phyloP scores from a whole-genome alignment of 2,888 invertebrate genomes.

The Tanypteryx hageni region DNA sequence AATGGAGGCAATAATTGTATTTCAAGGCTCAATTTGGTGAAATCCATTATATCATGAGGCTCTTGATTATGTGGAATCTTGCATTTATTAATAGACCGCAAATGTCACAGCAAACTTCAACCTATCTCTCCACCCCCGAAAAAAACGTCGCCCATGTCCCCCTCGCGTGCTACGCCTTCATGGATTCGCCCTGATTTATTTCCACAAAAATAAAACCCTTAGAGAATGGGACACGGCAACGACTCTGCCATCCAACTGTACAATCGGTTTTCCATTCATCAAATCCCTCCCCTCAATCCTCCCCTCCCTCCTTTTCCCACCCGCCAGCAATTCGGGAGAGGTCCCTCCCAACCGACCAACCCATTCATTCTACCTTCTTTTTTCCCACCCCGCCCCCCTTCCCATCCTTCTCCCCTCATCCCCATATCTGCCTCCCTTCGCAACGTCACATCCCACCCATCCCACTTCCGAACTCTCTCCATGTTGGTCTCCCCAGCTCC shows the following conservation, averaged over 20 bases:
- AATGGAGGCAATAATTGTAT: too few species aligned
- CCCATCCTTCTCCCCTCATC: background rate
- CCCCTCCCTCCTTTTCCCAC: background rate
- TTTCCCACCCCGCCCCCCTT: background rate
- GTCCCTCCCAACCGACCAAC: background rate
- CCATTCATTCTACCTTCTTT: slow-evolving; percentile 3
- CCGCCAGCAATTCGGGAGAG: background rate
- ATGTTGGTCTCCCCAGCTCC: too few species aligned
- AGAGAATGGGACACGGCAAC: background rate
- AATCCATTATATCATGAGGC: too few species aligned
- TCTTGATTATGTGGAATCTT: too few species aligned
- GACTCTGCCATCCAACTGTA: background rate
- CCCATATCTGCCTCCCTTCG: background rate
- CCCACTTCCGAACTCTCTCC: too few species aligned
- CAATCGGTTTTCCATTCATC: slow-evolving; percentile 54
- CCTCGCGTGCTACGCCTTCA: background rate
- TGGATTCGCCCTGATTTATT: background rate
- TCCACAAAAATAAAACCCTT: background rate
- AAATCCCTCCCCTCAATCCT: background rate
- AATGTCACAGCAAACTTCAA: too few species aligned
- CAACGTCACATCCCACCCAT: too few species aligned
- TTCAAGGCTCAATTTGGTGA: too few species aligned
- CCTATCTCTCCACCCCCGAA: too few species aligned
- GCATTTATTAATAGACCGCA: too few species aligned
- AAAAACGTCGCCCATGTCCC: too few species aligned